phyloP scores from a whole-genome alignment of 2,888 invertebrate species.

The Strigamia maritima region DNA sequence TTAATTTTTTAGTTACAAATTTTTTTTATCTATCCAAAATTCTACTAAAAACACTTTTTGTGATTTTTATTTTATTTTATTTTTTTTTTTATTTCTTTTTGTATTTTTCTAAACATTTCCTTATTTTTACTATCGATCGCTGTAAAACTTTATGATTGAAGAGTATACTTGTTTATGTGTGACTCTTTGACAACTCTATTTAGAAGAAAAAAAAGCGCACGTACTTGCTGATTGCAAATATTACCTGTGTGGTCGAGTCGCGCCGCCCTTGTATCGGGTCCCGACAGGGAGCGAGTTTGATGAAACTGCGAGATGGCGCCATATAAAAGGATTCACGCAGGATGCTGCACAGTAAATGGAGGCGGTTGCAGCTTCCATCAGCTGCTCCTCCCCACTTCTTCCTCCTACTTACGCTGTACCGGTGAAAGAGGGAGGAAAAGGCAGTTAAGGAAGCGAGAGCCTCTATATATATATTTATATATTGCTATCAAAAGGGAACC shows the following conservation, averaged over 20 bases:
- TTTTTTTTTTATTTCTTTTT: too few species aligned
- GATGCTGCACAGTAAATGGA: conserved; percentile 19
- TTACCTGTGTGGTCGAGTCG: background rate
- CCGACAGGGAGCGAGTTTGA: conserved; percentile 15
- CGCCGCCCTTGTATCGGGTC: background rate
- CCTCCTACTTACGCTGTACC: background rate
- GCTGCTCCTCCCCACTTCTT: background rate
- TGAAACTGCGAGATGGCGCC: conserved; percentile 15
- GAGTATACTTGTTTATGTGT: background rate
- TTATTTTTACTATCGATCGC: background rate
- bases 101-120: background rate
- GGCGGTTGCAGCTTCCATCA: conserved; percentile 11
- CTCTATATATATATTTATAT: background rate
- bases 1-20: too few species aligned
- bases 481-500: background rate
- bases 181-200: conserved; percentile 6
- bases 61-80: too few species aligned
- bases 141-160: conserved; percentile 20
- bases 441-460: background rate
- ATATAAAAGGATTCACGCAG: conserved; percentile 23
- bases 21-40: too few species aligned
- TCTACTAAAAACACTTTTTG: too few species aligned
- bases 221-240: conserved; percentile 8
- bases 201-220: background rate
- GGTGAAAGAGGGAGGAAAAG: background rate